These are phyloP conservation scores for Caenorhabditis uteleia DNA, from an alignment of 2,888 invertebrate species.

Conservation along the genomic window DNA sequence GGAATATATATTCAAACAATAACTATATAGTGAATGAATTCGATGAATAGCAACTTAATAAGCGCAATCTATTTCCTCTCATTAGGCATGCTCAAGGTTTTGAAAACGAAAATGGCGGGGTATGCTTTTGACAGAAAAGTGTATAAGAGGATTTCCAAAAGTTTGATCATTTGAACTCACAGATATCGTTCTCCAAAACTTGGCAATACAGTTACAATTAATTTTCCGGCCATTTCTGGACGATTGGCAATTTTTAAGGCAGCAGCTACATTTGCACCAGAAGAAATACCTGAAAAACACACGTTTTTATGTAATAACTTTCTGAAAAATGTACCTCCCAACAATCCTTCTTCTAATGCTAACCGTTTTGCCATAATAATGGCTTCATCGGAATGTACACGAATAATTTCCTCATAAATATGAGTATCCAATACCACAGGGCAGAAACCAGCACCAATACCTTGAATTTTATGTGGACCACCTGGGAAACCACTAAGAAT, in stretches of 20 bases:
- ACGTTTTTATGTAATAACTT: not conserved
- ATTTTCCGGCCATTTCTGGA: conserved; percentile 61
- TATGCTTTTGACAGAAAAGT: too few species aligned
- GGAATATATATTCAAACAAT: too few species aligned
- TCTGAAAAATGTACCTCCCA: conserved; percentile 45
- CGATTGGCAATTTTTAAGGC: conserved; percentile 57
- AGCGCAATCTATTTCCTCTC: too few species aligned
- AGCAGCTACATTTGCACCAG: conserved; percentile 65
- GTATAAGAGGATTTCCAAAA: too few species aligned
- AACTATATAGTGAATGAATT: too few species aligned
- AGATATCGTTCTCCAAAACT: conserved; percentile 67
- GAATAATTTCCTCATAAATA: conserved; percentile 59
- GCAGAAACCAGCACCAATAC: conserved; percentile 66
- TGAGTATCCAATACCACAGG: conserved; percentile 57
- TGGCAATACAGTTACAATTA: conserved; percentile 66
- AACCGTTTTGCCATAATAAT: conserved; percentile 60
- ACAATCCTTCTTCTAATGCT: conserved; percentile 60
- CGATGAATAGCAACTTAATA: too few species aligned
- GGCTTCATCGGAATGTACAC: conserved; percentile 58
- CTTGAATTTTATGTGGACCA: conserved; percentile 67
- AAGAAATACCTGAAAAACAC: conserved; percentile 65
- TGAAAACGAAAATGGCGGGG: too few species aligned
- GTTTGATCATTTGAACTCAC: conserved; percentile 40
- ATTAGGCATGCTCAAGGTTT: too few species aligned
- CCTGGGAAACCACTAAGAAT: conserved; percentile 59